phyloP scores from a whole-genome alignment of 1,140 invertebrate species.

The Apis laboriosa region DNA sequence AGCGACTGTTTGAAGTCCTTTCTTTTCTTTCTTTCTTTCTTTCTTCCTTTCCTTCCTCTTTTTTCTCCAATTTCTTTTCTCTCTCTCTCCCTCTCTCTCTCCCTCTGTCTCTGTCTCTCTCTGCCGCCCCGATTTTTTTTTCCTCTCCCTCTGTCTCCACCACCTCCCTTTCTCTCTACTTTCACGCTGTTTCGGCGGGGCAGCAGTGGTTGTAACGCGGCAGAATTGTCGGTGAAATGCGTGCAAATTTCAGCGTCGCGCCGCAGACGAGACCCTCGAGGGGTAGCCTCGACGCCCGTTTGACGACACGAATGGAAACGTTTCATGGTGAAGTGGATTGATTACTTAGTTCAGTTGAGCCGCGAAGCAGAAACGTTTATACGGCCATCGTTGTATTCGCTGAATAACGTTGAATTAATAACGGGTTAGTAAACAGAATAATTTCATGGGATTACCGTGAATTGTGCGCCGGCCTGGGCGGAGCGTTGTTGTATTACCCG shows the following conservation, averaged over 20 bases:
- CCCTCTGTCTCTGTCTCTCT: not conserved
- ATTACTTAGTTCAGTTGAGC: slow-evolving; percentile 59
- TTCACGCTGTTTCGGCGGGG: slow-evolving; percentile 47
- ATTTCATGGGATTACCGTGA: slow-evolving; percentile 35
- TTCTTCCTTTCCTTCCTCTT: not conserved
- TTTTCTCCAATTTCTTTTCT: slow-evolving; percentile 7
- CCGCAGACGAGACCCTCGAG: slow-evolving; percentile 47
- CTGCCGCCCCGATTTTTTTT: not conserved
- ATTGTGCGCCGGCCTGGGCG: not conserved
- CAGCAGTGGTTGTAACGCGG: slow-evolving; percentile 59
- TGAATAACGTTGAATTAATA: slow-evolving; percentile 45
- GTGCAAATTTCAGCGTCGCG: slow-evolving; percentile 52
- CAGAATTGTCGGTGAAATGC: slow-evolving; percentile 51
- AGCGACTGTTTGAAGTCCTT: slow-evolving; percentile 69
- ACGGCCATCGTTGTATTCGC: slow-evolving; percentile 32
- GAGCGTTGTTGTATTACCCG: slow-evolving; percentile 6
- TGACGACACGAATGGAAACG: slow-evolving; percentile 65
- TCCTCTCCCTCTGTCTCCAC: not conserved
- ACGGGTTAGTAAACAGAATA: slow-evolving; percentile 48
- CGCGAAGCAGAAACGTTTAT: slow-evolving; percentile 47
- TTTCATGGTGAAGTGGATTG: slow-evolving; percentile 66
- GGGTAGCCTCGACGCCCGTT: slow-evolving; percentile 66
- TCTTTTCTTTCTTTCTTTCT: slow-evolving; percentile 53
- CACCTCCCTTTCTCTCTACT: slow-evolving; percentile 13
- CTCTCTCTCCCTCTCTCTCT: not conserved